phyloP scores from a whole-genome alignment of 2,888 invertebrate genomes.

The Malacosoma neustria region DNA sequence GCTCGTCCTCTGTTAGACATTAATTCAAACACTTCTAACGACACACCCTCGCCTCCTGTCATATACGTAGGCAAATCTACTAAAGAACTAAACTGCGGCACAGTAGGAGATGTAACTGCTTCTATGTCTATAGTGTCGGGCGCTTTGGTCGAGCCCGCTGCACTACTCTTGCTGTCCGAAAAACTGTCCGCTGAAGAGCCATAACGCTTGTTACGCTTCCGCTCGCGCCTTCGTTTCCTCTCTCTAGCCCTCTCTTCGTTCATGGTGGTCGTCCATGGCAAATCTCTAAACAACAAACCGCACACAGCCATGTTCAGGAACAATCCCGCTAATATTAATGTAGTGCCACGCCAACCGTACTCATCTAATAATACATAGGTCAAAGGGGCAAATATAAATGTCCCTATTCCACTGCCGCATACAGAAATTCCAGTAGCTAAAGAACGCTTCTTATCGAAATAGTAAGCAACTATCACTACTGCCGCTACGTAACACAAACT shows the following conservation, averaged over 20 bases:
- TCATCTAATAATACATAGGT: constrained; percentile 82
- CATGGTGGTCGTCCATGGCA: constrained; percentile 71
- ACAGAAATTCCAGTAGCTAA: constrained; percentile 91
- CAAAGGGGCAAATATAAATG: constrained; percentile 89
- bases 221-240: constrained; percentile 75
- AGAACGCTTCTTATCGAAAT: constrained; percentile 88
- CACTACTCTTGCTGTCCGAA: constrained; percentile 80
- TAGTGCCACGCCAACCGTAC: constrained; percentile 90
- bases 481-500: constrained; percentile 93
- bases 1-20: constrained; percentile 81
- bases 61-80: constrained; percentile 90
- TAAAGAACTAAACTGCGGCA: constrained; percentile 83
- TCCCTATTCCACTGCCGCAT: constrained; percentile 91
- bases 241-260: constrained; percentile 78
- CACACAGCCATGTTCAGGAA: constrained; percentile 89
- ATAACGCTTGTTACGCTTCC: constrained; percentile 70
- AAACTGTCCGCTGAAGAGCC: constrained; percentile 82
- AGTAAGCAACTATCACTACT: constrained; percentile 92
- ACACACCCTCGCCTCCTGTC: constrained; percentile 84
- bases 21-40: constrained; percentile 83
- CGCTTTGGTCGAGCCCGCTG: constrained; percentile 72
- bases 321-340: constrained; percentile 85
- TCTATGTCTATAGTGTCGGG: constrained; percentile 39
- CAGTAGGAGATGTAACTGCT: constrained; percentile 46
- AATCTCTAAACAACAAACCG: constrained; percentile 86